Conservation (phyloP, 2,888 invertebrate species). For the Pheosia tremula region DNA sequence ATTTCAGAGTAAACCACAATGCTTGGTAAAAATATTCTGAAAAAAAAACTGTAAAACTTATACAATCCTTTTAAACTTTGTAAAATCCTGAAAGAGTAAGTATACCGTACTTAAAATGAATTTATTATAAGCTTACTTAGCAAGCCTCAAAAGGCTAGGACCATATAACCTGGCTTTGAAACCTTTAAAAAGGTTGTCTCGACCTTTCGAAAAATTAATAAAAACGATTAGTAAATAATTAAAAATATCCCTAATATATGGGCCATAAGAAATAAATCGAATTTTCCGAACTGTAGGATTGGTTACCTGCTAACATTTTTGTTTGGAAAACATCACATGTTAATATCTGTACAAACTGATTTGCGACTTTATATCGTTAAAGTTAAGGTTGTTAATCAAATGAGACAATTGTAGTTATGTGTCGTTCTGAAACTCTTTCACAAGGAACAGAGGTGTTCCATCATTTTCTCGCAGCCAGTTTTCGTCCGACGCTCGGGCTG, state of each 20-base stretch:
- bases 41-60: background rate
- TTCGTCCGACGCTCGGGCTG: constrained; percentile 38
- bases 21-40: background rate
- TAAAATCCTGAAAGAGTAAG: background rate
- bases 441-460: constrained; percentile 58
- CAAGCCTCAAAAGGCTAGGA: background rate
- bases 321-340: constrained; percentile 24
- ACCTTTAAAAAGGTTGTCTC: background rate
- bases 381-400: constrained; percentile 15
- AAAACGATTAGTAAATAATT: constrained; percentile 48
- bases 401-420: constrained; percentile 31
- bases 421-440: constrained; percentile 45
- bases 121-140: background rate
- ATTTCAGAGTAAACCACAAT: background rate
- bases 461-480: constrained; percentile 62
- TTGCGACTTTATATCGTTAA: background rate
- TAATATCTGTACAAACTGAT: background rate
- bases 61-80: background rate
- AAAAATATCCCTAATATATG: constrained; percentile 52
- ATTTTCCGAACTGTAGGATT: constrained; percentile 42
- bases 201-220: constrained; percentile 20
- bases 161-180: background rate
- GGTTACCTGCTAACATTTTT: constrained; percentile 62
- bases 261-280: constrained; percentile 46
- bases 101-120: background rate